Percentiles rank a stretch among this genome's conserved stretches.
Conservation (phyloP, 2,888 invertebrate species). For the Gryllus longicercus region DNA sequence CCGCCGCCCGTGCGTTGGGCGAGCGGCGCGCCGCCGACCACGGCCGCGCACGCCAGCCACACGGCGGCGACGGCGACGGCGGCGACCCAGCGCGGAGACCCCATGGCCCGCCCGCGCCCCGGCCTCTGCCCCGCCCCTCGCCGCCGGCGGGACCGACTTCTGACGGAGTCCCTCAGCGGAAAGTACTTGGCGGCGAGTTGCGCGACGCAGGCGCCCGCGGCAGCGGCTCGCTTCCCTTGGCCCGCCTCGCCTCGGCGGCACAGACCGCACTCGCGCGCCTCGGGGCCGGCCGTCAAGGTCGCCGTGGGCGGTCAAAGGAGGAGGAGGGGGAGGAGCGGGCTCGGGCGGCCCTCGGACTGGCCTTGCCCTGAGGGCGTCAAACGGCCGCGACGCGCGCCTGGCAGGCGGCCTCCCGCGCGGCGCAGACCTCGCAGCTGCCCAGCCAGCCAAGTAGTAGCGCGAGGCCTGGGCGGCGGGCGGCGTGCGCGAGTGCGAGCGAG, state of each 20-base stretch:
- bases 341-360: not conserved
- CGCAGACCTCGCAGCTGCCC: not conserved
- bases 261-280: not conserved
- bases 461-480: not conserved
- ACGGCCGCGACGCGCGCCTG: too few species aligned
- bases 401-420: too few species aligned
- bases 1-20: constrained; percentile 6
- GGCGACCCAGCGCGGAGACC: not conserved
- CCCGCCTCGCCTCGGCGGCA: too few species aligned
- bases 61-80: not conserved
- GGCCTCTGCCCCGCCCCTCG: too few species aligned
- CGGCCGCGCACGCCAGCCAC: not conserved
- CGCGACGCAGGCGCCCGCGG: too few species aligned
- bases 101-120: too few species aligned
- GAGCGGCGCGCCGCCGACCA: not conserved
- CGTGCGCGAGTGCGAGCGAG: not conserved
- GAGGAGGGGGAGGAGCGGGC: not conserved
- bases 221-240: too few species aligned
- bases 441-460: not conserved
- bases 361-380: not conserved
- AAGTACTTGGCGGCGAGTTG: too few species aligned
- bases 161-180: too few species aligned
- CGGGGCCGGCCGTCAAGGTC: not conserved
- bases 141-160: too few species aligned
- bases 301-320: not conserved